Conservation (phyloP, 2,888 invertebrate species). For the Eupithecia tripunctaria region DNA sequence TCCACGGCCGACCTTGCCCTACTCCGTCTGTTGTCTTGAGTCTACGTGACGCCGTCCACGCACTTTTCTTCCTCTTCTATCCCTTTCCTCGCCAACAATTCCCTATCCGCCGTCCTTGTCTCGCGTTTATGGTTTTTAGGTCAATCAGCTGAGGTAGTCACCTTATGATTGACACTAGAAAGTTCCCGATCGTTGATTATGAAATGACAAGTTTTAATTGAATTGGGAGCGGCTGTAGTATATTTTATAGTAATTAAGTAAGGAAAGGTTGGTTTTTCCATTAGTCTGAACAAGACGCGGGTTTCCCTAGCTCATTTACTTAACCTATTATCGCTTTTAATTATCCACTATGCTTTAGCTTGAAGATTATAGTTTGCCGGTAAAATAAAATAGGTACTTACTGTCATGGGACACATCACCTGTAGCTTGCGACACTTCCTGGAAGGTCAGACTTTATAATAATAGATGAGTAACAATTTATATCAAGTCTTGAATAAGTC, state of each 20-base stretch:
- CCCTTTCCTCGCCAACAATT: conserved; percentile 51
- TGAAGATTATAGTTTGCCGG: background rate
- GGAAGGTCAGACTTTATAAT: background rate
- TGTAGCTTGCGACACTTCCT: background rate
- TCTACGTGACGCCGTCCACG: conserved; percentile 72
- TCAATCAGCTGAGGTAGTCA: conserved; percentile 58
- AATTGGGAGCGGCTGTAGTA: background rate
- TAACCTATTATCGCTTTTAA: background rate
- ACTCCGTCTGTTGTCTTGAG: conserved; percentile 54
- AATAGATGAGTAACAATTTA: background rate
- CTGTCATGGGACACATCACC: background rate
- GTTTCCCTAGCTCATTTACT: background rate
- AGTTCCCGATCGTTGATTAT: conserved; percentile 8
- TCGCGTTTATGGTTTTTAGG: conserved; percentile 51
- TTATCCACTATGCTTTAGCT: background rate
- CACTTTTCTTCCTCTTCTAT: conserved; percentile 52
- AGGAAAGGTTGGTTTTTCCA: background rate
- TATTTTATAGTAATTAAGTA: background rate
- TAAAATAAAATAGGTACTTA: background rate
- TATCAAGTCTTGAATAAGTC: conserved; percentile 6
- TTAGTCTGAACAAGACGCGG: background rate
- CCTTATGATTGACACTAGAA: conserved; percentile 5
- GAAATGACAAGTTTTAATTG: conserved; percentile 3
- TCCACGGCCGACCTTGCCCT: conserved; percentile 64
- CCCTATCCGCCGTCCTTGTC: conserved; percentile 35